Base-by-base conservation (phyloP, 2,797 vertebrate genomes). In the Odontamblyopus rebecca region DNA sequence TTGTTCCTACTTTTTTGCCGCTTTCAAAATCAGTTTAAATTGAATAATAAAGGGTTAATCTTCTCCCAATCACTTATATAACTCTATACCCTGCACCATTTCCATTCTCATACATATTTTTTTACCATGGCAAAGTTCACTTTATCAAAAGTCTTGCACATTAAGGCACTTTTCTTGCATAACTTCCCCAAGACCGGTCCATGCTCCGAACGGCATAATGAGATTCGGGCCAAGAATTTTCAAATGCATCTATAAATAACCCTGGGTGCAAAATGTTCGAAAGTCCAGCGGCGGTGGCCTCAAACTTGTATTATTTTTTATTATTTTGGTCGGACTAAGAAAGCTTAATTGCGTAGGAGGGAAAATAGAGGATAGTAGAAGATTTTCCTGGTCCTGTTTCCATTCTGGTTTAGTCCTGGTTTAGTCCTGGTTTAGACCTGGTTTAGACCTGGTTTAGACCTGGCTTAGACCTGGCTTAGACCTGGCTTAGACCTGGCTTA, bases 241-340 rank as follows among this genome's bases (percentile, higher is more conserved):
- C 74, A 72, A 65, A 85, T 85, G 89, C 88, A 86, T 83, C 89
- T 91, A 91, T 90, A 94, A 93, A 93, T 92, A 93, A 80, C 86
- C 73, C 69, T 78, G 72, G 65, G 71, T 75, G 74, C 76, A 68
- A 61, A 76, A 9, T 13, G 65, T 76, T 76, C 30, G 63, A 41
- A 70, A 77, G 19, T 73, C 23, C 1, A n/a, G 62, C 63, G 72
- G 68, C 70, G 19, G 1, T 6, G 77, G 77, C 74, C 68, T n/a
- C 75, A 73, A 68, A 68, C 76, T 13, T 44, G 67, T 44, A 60
- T 41, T 23, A 13, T 64, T 27, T 23, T 70, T 66, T 76, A 74
- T 71, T 69, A 5, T 65, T 62, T 38, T 72, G 65, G 53, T 59
- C 64, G 61, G 48, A 50, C 27, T 73, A 57, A 68, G 57, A 68